A percentile compares a stretch with the other conserved stretches of the same genome.
Conservation (phyloP, 2,888 invertebrate genomes). For the Zonitis immaculata region DNA sequence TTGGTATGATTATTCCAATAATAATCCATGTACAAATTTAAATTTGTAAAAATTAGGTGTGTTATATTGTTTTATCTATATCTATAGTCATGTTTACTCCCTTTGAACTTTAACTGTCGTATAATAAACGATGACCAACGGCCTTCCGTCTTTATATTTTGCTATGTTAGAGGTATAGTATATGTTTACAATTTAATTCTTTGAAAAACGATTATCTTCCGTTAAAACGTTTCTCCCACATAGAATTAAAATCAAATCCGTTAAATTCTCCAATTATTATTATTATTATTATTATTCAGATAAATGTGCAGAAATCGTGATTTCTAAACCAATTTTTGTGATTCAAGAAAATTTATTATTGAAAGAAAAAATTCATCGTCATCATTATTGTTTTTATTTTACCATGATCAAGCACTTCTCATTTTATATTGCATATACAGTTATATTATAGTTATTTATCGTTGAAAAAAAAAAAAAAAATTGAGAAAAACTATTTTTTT, state of each 20-base stretch:
- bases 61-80: too few species aligned
- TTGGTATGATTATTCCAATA: too few species aligned
- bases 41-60: too few species aligned
- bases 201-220: background rate
- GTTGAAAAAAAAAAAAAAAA: background rate
- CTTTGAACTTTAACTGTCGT: background rate
- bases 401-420: background rate
- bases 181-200: too few species aligned
- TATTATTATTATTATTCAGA: too few species aligned
- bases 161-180: too few species aligned
- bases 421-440: too few species aligned
- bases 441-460: background rate
- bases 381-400: background rate
- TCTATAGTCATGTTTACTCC: too few species aligned
- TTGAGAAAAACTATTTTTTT: background rate
- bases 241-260: background rate
- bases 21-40: too few species aligned
- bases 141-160: background rate
- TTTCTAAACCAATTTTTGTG: background rate
- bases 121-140: too few species aligned
- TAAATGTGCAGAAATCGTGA: background rate
- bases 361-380: background rate
- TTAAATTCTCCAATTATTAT: background rate
- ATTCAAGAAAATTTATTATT: background rate
- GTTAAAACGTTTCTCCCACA: background rate